Base-by-base conservation (phyloP, 1,140 invertebrate genomes). In the Anagrus nilaparvatae region DNA sequence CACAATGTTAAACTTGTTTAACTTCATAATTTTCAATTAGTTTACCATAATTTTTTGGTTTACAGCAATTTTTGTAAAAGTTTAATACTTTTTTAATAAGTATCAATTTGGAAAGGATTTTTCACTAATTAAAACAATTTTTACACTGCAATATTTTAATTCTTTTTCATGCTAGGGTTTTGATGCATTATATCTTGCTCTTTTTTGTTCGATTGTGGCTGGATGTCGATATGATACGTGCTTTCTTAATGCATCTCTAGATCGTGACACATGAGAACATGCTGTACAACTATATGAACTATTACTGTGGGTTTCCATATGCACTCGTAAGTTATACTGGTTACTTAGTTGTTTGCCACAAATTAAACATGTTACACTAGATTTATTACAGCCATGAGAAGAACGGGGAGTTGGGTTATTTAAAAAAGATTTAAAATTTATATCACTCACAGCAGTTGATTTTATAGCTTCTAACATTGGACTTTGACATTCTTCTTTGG, bases 261-360 rank as follows among this genome's bases (percentile, higher is more conserved):
- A 87, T 42, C 86, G 73, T 25, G 84, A 88, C 13, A 89, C 85
- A 56, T 89, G 87, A 16, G 76, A 79, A 66, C 86, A 91, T 0
- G 84, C 81, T 36, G 81, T 76, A 58, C 87, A 90, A 16, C 85
- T 84, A 60, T 74, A 80, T 40, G 81, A 78, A 43, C 83, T 79
- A 51, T 87, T 86, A 53, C 85, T 84, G 58, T 89, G 86, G 12
- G 86, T 89, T 58, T 90, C 87, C 75, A 90, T 81, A 56, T 90
- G 87, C 46, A 91, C 86, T 31, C 86, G 72, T 51, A 90, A 66
- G 65, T 91, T 91, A 63, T 91, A 91, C 59, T 88, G 86, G 67
- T 90, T 90, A 62, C 84, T 87, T 23, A 90, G 69, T 43, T 87
- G 82, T 63, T 90, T 90, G 51, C 83, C 79, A 65, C 87, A 90